Percentiles rank a stretch among this genome's conserved stretches.
These are phyloP conservation scores for Andricus curvator DNA, from an alignment of 2,888 invertebrate genomes.

Conservation along the genomic window DNA sequence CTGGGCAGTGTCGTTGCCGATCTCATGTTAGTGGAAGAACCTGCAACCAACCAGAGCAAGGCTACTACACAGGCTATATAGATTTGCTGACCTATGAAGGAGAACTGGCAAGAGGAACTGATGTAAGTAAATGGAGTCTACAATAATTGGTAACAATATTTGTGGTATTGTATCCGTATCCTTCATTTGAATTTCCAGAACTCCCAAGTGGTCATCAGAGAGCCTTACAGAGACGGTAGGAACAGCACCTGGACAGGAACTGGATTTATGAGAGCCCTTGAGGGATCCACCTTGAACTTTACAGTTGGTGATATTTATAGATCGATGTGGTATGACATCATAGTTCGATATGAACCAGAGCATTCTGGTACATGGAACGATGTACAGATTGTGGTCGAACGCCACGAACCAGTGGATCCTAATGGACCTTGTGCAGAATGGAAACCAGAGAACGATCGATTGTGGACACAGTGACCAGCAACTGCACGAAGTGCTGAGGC, in stretches of 20 bases:
- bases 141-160: neutral
- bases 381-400: constrained; percentile 89
- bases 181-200: constrained; percentile 79
- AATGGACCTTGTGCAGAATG: constrained; percentile 91
- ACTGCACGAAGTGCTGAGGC: constrained; percentile 87
- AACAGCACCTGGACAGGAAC: constrained; percentile 94
- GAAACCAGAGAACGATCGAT: constrained; percentile 87
- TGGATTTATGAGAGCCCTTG: constrained; percentile 93
- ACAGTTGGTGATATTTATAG: constrained; percentile 89
- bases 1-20: constrained; percentile 93
- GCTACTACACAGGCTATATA: constrained; percentile 92
- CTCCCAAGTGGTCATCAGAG: constrained; percentile 90
- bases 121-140: constrained; percentile 78
- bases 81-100: constrained; percentile 96
- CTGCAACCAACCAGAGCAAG: constrained; percentile 94
- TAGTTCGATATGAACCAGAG: constrained; percentile 93
- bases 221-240: constrained; percentile 87
- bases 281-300: constrained; percentile 92
- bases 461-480: constrained; percentile 83
- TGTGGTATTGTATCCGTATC: neutral
- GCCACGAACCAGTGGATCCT: constrained; percentile 86
- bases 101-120: constrained; percentile 84
- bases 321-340: constrained; percentile 93
- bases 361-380: constrained; percentile 90
- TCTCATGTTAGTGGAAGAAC: constrained; percentile 90